Base-by-base conservation (phyloP, 2,113 vertebrate species). In the Eonycteris spelaea region DNA sequence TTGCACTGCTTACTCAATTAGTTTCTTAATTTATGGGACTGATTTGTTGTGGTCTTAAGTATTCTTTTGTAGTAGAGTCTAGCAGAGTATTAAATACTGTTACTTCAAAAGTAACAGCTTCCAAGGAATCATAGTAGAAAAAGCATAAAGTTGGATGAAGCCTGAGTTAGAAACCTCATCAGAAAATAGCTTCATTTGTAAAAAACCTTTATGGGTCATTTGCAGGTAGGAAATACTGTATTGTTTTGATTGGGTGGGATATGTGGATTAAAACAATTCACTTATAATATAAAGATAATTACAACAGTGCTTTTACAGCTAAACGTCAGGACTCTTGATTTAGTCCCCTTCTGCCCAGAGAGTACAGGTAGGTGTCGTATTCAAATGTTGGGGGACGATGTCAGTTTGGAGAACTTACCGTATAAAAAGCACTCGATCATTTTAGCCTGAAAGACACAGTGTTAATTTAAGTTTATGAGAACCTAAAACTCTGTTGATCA, bases 381-480 rank as follows among this genome's bases (percentile, higher is more conserved):
- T 70, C 24, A 79, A 16, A 43, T 89, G 30, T 77, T 63, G 33
- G 28, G 24, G 22, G n/a, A 61, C 45, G 38, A 5, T 96, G 28
- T 45, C 57, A 78, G 6, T 82, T 86, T 90, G 55, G 38, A 92
- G 74, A 90, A 38, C 24, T 89, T 18, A 59, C 11, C 80, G 26
- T 28, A 53, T 92, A 53, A 53, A 83, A 96, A 68, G 48, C 18
- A 48, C n/a, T 73, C 43, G 26, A 11, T 86, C 19, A 22, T 71
- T 89, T 78, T 84, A 59, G 14, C 28, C 51, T 90, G 43, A 61
- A 77, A 96, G 63, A 18, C 86, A 5, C 15, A 65, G 51, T 48
- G 30, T 92, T 63, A 87, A 92, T 95, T 92, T 96, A 88, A 92
- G 26, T 95, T 19, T 90, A 43, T 77, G 55, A 45, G 38, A 91